Evolutionary conservation across 2,888 invertebrate species (phyloP), one percentile per base, ranked within the genome.

Genomic region (Dryococelus australis): DNA sequence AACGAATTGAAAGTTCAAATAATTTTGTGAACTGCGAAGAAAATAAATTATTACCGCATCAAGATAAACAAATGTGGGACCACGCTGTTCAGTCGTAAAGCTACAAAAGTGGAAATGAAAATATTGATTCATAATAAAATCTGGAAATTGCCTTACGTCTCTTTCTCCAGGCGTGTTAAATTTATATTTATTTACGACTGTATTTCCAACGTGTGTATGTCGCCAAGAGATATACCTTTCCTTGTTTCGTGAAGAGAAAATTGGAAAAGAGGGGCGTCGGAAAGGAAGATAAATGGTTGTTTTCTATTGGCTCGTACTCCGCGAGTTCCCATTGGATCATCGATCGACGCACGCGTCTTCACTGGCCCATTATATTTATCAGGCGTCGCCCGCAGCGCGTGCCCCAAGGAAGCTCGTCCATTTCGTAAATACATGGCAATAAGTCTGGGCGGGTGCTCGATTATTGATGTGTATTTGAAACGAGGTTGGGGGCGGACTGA

Each of bases 361-460:
- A 24, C 65, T n/a, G 65, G 8, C 65, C 65, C 65, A 65, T 65
- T 65, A 65, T 65, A 8, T 65, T 65, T 65, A 65, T 65, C 65
- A 65, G 65, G 65, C 65, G 65, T 65, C 65, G 24, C 13, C 13
- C 65, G 65, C 65, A 65, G 65, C 65, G 20, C 6, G n/a, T 65
- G 65, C 65, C 6, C 65, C 12, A n/a, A 65, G n/a, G 65, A 65
- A 65, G 24, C 24, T 65, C 65, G 65, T 8, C 47, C 20, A 65
- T 65, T 65, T n/a, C 65, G 65, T 65, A 65, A 65, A 65, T n/a
- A 65, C 65, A n/a, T n/a, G 65, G 65, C 65, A 65, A 65, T 65
- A 65, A 65, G 65, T n/a, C 20, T 24, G 65, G 65, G 65, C 65
- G 65, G 20, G 20, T 16, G 65, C 47, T 47, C 47, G 47, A 47